Percentiles rank a stretch among this genome's conserved stretches.
These are phyloP conservation scores for Oophaga pumilio DNA, from an alignment of 2,113 vertebrate species.

Conservation along the genomic window DNA sequence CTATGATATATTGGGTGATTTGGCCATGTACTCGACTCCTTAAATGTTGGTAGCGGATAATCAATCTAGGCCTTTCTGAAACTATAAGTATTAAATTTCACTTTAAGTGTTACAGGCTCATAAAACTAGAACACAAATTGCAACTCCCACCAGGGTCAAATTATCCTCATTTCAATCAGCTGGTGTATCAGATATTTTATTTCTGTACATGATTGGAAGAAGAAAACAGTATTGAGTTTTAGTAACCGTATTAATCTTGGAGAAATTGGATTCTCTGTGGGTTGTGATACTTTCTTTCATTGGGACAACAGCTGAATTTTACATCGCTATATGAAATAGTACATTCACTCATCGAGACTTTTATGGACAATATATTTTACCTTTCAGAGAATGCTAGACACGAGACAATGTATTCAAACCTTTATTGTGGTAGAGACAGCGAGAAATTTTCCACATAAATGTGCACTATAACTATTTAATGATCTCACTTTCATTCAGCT, in stretches of 20 bases:
- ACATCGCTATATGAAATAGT: conserved; percentile 39
- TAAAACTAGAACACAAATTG: conserved; percentile 58
- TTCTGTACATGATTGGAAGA: neutral
- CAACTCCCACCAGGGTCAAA: conserved; percentile 56
- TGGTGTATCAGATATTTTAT: conserved; percentile 57
- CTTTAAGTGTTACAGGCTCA: conserved; percentile 54
- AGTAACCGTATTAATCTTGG: conserved; percentile 55
- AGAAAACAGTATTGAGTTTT: conserved; percentile 21
- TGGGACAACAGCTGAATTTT: conserved; percentile 37
- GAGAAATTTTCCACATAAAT: neutral
- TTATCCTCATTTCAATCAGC: conserved; percentile 56
- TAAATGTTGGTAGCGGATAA: conserved; percentile 47
- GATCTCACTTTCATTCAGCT: neutral
- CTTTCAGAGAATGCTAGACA: neutral
- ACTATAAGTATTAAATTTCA: conserved; percentile 55
- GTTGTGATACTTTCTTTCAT: conserved; percentile 46
- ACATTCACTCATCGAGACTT: conserved; percentile 1
- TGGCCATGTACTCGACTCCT: conserved; percentile 33
- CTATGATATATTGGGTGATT: conserved; percentile 20
- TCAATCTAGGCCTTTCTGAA: conserved; percentile 47
- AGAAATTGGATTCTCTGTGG: conserved; percentile 53
- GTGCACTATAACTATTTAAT: neutral
- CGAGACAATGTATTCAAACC: neutral
- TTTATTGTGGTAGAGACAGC: neutral
- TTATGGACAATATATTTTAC: conserved; percentile 19